A percentile compares a stretch with the other conserved stretches of the same genome.
These are phyloP conservation scores for Centropus bengalensis DNA, from an alignment of 2,113 vertebrate species.

Conservation along the genomic window DNA sequence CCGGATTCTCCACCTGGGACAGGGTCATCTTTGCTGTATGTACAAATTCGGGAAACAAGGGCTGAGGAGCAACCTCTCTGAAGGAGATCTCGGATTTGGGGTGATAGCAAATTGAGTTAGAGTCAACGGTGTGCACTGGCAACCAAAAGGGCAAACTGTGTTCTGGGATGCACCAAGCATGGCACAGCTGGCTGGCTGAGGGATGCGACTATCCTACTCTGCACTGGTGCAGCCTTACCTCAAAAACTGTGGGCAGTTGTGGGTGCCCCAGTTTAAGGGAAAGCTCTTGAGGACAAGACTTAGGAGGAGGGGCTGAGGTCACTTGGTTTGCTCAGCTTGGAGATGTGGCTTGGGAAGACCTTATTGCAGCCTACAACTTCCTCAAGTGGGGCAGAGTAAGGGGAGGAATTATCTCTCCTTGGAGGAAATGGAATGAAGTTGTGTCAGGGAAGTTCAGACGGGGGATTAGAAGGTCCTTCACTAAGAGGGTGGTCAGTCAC, in stretches of 20 bases:
- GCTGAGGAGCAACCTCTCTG: fast-evolving
- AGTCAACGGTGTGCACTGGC: not conserved
- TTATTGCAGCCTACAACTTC: fast-evolving
- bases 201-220: fast-evolving
- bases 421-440: not conserved
- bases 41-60: fast-evolving
- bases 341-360: not conserved
- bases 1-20: fast-evolving
- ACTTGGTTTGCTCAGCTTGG: not conserved
- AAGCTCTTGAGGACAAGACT: not conserved
- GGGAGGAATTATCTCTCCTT: not conserved
- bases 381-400: fast-evolving
- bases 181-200: fast-evolving
- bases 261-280: fast-evolving
- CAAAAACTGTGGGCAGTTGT: fast-evolving
- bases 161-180: not conserved
- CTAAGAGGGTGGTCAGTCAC: fast-evolving
- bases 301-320: not conserved
- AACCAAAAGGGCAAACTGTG: not conserved
- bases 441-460: fast-evolving
- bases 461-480: not conserved
- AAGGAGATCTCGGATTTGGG: not conserved
- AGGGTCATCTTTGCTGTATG: fast-evolving
- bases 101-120: not conserved
- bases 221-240: fast-evolving